Conservation (phyloP, 2,888 invertebrate species). For the Ischnus inquisitorius region DNA sequence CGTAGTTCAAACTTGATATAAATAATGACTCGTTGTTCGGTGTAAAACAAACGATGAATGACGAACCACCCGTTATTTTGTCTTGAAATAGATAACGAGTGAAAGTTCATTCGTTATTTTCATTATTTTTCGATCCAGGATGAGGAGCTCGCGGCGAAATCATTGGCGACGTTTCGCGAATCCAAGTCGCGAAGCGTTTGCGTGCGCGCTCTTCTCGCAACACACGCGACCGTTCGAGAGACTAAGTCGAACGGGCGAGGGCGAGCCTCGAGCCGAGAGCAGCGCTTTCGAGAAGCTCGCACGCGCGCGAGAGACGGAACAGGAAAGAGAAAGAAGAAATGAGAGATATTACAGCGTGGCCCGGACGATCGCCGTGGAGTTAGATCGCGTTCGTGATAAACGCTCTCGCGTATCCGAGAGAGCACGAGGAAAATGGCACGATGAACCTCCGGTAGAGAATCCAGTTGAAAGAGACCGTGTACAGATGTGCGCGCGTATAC, state of each 20-base stretch:
- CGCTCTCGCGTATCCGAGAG: conserved; percentile 10
- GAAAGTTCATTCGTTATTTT: no score
- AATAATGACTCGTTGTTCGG: no score
- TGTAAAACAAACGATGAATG: no score
- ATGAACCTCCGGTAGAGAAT: conserved; percentile 29
- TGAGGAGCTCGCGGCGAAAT: background rate
- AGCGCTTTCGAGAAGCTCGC: conserved; percentile 17
- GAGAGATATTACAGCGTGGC: conserved; percentile 11
- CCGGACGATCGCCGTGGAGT: conserved; percentile 31
- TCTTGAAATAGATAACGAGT: no score
- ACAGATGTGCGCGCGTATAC: background rate
- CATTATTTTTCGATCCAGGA: no score
- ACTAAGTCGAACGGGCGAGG: conserved; percentile 54
- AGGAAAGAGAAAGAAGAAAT: conserved; percentile 37
- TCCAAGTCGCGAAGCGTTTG: background rate
- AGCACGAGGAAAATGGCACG: conserved; percentile 53
- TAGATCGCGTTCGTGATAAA: conserved; percentile 53
- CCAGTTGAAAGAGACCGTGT: conserved; percentile 6
- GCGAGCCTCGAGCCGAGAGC: conserved; percentile 29
- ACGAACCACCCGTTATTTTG: no score
- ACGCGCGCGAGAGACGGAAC: background rate
- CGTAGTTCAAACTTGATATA: no score
- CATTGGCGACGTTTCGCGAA: background rate
- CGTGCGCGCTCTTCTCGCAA: background rate
- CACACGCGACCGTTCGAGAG: conserved; percentile 16